Evolutionary conservation across 2,888 invertebrate genomes (phyloP), one percentile per base, ranked within the genome.

Genomic region (Mechanitis mazaeus): DNA sequence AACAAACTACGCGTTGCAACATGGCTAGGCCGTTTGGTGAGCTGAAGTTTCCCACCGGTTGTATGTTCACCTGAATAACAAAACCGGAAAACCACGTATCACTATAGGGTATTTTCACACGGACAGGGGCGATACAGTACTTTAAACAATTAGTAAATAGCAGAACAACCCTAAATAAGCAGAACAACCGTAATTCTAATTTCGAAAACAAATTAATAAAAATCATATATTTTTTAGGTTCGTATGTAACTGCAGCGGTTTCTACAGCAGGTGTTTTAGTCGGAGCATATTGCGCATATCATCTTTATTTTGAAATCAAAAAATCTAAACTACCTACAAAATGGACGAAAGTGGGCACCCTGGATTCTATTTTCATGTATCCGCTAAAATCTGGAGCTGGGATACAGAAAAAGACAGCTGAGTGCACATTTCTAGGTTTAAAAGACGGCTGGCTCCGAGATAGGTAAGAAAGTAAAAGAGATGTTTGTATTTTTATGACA

Each of bases 361-460:
- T 93, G 3, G 88, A 87, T 67, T 85, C 91, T 55, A 72, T 93
- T 4, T 83, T 90, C 63, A 81, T 87, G 4, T 93, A 91, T 71
- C 93, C 93, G 0, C 84, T 93, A n/a, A 93, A 93, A 76, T 93
- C 93, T 0, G 91, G 93, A 60, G 92, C 90, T 0, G 78, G 90
- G 0, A 72, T 92, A 33, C 72, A 86, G 2, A 64, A 91, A 62
- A 85, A 81, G 46, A 78, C 80, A n/a, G 90, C 91, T 65, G 91
- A 92, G 69, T 91, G 91, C 71, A 84, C 91, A 0, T 69, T 75
- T n/a, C 71, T 93, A 31, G 93, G 93, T 0, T 72, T 92, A 33
- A 87, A 82, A 70, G 82, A 85, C 56, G 91, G 90, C 3, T 90
- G 91, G 89, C 73, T 93, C 11, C 79, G 92, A 45, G 93, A 93